Base-by-base conservation (phyloP, 2,888 invertebrate species). In the Dryadula phaetusa region DNA sequence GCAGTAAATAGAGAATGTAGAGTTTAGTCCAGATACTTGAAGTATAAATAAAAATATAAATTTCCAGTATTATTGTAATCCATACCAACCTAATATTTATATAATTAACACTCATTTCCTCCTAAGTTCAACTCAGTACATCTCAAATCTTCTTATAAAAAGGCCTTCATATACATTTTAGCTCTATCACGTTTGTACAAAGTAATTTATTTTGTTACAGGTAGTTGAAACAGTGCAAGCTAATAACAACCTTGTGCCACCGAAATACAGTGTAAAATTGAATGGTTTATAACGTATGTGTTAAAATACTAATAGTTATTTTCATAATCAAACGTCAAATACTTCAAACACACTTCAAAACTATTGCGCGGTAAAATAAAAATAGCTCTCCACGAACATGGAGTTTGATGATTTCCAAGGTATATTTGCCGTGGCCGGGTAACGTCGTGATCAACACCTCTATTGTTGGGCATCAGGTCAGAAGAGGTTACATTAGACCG, bases 281-380 rank as follows among this genome's bases (percentile, higher is more conserved):
- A 34, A 10, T 52, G 20, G 28, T 47, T 63, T 44, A 37, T 10
- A 53, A 62, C 28, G 18, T 16, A 60, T 42, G 8, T n/a, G n/a
- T 25, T 37, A 52, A 34, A 56, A 20, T 56, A 56, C 12, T 44
- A 32, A 62, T 52, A 40, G 52, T 58, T 66, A 66, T 58, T 71
- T 63, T 62, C 53, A 52, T 60, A 60, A 60, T 69, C 67, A 56
- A 67, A 67, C 69, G 53, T 69, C 62, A 53, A 63, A 70, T 58
- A 61, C 52, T 52, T 69, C 62, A 71, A 72, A 66, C 73, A 71
- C 74, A 72, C 73, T 74, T 73, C 72, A 70, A 71, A 66, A 70
- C 64, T 70, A 66, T 69, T 66, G 66, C 56, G 53, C 42, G 32
- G 53, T 32, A 46, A 66, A 69, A 44, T 69, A 53, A 66, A 70